phyloP scores from a whole-genome alignment of 2,888 invertebrate species.

The Melipona bicolor region DNA sequence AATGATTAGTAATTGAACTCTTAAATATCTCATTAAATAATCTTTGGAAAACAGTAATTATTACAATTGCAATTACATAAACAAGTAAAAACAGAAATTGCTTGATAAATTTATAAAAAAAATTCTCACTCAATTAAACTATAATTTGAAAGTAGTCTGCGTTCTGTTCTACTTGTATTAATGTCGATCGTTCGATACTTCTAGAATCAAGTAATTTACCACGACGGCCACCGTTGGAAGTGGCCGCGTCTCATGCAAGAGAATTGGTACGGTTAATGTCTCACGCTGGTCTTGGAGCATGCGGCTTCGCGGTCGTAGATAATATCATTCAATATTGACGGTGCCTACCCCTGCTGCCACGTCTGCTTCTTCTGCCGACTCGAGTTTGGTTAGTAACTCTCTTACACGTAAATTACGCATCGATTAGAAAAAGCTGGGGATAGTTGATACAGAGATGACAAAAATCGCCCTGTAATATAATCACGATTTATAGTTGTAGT shows the following conservation, averaged over 20 bases:
- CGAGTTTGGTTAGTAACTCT: conserved; percentile 80
- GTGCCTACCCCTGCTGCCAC: conserved; percentile 82
- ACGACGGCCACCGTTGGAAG: conserved; percentile 96
- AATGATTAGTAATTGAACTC: too few relatives aligned
- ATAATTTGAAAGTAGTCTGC: not conserved
- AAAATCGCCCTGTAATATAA: conserved; percentile 10
- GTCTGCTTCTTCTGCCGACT: conserved; percentile 81
- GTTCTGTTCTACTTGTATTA: not conserved
- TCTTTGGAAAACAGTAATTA: too few relatives aligned
- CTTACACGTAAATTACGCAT: conserved; percentile 42
- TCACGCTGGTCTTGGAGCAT: conserved; percentile 94
- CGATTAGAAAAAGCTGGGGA: conserved; percentile 48
- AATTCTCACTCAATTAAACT: too few relatives aligned
- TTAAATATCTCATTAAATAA: too few relatives aligned
- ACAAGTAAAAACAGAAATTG: too few relatives aligned
- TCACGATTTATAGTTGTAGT: conserved; percentile 7
- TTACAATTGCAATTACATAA: too few relatives aligned
- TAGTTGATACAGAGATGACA: conserved; percentile 43
- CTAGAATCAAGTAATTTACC: conserved; percentile 95
- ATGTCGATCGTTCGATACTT: conserved; percentile 17
- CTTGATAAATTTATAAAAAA: too few relatives aligned
- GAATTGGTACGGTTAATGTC: conserved; percentile 96
- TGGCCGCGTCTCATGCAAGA: conserved; percentile 95
- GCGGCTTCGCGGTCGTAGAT: conserved; percentile 97
- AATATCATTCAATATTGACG: conserved; percentile 91